Evolutionary conservation across 2,797 vertebrate species (phyloP).

Genomic region (Lacerta bilineata): DNA sequence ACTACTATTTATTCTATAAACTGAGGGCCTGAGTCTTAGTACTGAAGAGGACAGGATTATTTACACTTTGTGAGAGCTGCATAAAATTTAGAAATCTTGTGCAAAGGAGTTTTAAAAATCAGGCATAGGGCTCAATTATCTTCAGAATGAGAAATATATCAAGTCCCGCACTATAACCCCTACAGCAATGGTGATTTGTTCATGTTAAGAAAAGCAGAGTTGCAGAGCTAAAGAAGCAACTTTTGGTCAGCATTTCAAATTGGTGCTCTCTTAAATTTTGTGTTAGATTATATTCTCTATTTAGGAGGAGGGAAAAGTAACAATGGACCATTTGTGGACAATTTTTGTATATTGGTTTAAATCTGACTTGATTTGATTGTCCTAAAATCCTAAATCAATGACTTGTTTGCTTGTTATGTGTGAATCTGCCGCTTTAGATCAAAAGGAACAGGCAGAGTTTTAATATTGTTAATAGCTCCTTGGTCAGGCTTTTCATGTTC

Average conservation of each 20-base stretch:
- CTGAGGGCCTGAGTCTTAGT: slow-evolving; percentile 6
- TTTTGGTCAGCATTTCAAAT: background rate
- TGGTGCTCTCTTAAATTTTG: background rate
- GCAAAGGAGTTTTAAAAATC: background rate
- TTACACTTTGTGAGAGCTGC: background rate
- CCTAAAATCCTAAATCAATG: background rate
- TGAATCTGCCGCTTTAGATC: background rate
- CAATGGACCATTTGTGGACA: background rate
- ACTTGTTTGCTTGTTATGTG: background rate
- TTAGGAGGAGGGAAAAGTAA: background rate
- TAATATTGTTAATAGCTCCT: background rate
- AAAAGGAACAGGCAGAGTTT: background rate
- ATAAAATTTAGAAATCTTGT: background rate
- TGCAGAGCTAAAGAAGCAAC: background rate
- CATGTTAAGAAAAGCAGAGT: no score
- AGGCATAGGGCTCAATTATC: background rate
- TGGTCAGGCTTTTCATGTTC: background rate
- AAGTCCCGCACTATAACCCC: background rate
- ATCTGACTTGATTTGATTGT: background rate
- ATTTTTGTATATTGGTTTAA: background rate
- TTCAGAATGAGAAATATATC: background rate
- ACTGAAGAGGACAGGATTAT: background rate
- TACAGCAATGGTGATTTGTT: background rate
- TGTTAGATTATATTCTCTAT: background rate
- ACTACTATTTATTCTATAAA: background rate